Evolutionary conservation across 2,797 vertebrate species (phyloP).

Genomic region (Buphagus erythrorhynchus): DNA sequence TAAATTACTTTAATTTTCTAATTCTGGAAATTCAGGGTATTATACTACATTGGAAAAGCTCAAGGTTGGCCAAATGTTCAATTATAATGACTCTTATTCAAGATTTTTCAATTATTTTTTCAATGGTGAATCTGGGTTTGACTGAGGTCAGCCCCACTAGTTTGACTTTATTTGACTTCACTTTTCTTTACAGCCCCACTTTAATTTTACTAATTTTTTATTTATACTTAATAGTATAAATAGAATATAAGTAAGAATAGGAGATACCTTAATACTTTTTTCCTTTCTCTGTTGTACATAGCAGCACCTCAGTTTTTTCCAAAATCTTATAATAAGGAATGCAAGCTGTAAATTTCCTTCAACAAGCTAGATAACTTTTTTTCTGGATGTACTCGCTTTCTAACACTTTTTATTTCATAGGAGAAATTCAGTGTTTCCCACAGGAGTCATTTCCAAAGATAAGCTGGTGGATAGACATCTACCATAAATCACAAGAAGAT

Average conservation of each 20-base stretch:
- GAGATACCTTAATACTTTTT: not conserved
- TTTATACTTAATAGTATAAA: not conserved
- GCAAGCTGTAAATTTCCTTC: not conserved
- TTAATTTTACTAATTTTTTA: no score
- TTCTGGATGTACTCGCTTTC: not conserved
- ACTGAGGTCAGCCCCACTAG: not conserved
- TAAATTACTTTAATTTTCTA: not conserved
- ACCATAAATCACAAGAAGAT: not conserved
- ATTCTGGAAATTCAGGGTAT: not conserved
- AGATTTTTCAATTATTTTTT: not conserved
- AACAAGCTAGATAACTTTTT: not conserved
- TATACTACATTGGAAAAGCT: not conserved
- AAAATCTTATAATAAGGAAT: not conserved
- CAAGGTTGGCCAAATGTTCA: not conserved
- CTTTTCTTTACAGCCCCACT: no score
- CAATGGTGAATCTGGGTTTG: not conserved
- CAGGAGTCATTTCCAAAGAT: constrained; percentile 1
- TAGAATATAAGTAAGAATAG: not conserved
- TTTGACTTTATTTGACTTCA: not conserved
- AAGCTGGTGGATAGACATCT: not conserved
- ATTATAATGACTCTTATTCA: not conserved
- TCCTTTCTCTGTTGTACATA: not conserved
- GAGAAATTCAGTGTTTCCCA: not conserved
- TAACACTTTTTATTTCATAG: not conserved
- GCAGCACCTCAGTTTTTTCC: not conserved